These are phyloP conservation scores for Trachelus troglodyta DNA, from an alignment of 2,888 invertebrate genomes.

Conservation along the genomic window DNA sequence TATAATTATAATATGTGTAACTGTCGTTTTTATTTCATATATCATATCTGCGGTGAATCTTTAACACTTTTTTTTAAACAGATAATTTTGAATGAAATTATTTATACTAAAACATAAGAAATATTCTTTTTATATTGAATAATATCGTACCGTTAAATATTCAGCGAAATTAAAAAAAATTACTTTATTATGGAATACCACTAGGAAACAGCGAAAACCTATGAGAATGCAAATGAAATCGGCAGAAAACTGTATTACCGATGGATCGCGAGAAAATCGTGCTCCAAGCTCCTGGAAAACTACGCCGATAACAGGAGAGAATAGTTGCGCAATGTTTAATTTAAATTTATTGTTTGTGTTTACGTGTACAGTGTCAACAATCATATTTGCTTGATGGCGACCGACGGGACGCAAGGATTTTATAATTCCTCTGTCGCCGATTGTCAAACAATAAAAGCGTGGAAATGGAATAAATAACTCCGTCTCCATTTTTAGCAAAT, in stretches of 20 bases:
- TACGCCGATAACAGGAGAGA: neutral
- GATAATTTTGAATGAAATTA: neutral
- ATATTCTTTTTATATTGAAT: neutral
- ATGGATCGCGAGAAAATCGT: neutral
- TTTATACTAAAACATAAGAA: neutral
- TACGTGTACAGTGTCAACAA: constrained; percentile 41
- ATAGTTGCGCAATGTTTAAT: constrained; percentile 40
- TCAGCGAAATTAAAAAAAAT: neutral
- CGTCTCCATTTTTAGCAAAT: neutral
- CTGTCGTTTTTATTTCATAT: too few species aligned
- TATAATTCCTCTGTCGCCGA: constrained; percentile 42
- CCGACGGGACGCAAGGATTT: constrained; percentile 37
- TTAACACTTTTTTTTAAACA: too few species aligned
- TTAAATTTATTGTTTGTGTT: constrained; percentile 52
- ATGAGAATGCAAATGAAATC: neutral
- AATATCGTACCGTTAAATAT: neutral
- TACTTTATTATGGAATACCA: neutral
- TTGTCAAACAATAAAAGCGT: constrained; percentile 39
- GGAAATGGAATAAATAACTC: constrained; percentile 29
- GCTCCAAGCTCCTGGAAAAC: neutral
- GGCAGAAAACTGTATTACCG: neutral
- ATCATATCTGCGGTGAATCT: too few species aligned
- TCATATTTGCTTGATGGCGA: constrained; percentile 41
- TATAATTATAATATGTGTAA: neutral
- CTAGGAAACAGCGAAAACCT: neutral